phyloP scores from a whole-genome alignment of 2,888 invertebrate species.

The Digitonthophagus gazella region DNA sequence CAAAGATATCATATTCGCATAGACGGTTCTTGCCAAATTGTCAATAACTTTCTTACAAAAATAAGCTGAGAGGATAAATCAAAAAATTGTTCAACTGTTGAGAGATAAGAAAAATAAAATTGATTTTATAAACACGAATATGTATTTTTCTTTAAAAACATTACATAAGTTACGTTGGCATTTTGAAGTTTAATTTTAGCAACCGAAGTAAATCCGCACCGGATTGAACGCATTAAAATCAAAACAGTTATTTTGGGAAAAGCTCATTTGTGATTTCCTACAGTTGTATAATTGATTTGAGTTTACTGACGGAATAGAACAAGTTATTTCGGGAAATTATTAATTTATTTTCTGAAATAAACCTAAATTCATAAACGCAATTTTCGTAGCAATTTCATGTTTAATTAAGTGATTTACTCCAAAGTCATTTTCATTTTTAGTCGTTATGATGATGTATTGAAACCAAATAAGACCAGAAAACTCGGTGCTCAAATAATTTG shows the following conservation, averaged over 20 bases:
- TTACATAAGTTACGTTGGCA: neutral
- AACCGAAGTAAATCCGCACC: neutral
- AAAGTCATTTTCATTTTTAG: neutral
- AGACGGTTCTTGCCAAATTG: neutral
- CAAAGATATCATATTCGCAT: neutral
- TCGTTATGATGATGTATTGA: conserved; percentile 18
- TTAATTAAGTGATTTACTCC: neutral
- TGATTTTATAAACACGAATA: too few relatives aligned
- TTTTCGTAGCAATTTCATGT: too few relatives aligned
- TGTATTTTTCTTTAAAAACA: neutral
- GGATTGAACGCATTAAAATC: neutral
- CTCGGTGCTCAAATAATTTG: too few relatives aligned
- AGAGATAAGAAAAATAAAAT: neutral
- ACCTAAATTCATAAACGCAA: too few relatives aligned
- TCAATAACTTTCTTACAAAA: neutral
- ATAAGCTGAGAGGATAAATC: neutral
- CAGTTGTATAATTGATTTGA: too few relatives aligned
- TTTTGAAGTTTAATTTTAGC: neutral
- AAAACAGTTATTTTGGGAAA: neutral
- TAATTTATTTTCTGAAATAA: too few relatives aligned
- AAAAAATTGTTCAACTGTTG: too few relatives aligned
- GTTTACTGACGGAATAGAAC: too few relatives aligned
- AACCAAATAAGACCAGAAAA: too few relatives aligned
- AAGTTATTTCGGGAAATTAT: too few relatives aligned
- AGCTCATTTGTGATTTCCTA: neutral